phyloP scores from a whole-genome alignment of 2,113 vertebrate species.

The Oryzias woworae region DNA sequence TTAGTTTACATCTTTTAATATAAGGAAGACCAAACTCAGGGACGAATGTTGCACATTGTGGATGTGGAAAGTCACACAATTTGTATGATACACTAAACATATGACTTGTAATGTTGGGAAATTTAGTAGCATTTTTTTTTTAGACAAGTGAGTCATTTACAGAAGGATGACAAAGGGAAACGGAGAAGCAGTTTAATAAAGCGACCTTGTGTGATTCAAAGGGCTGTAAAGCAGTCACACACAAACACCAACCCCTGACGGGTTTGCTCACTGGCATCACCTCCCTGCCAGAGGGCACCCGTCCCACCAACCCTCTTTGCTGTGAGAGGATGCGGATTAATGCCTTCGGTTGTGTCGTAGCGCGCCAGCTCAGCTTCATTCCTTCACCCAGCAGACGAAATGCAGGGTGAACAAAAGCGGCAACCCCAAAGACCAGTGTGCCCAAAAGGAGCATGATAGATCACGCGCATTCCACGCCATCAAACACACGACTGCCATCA shows the following conservation, averaged over 20 bases:
- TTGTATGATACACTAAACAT: conserved; percentile 7
- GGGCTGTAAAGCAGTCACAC: conserved; percentile 20
- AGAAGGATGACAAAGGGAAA: conserved; percentile 38
- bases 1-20: background rate
- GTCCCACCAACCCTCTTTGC: conserved; percentile 48
- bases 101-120: conserved; percentile 40
- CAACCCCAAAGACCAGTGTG: conserved; percentile 9
- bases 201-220: conserved; percentile 55
- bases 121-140: conserved; percentile 20
- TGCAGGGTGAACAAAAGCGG: conserved; percentile 12
- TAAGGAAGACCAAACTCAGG: conserved; percentile 2
- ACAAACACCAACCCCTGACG: conserved; percentile 12
- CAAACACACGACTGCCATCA: conserved; percentile 10
- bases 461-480: conserved; percentile 27
- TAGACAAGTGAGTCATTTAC: conserved; percentile 45
- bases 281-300: conserved; percentile 54
- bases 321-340: conserved; percentile 33
- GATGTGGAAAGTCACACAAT: conserved; percentile 11
- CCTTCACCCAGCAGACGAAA: conserved; percentile 4
- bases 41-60: background rate
- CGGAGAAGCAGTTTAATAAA: conserved; percentile 50
- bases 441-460: conserved; percentile 28
- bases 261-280: conserved; percentile 48
- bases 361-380: conserved; percentile 11
- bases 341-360: conserved; percentile 19